Evolutionary conservation across 1,140 invertebrate species (phyloP).

Genomic region (Reticulitermes speratus): DNA sequence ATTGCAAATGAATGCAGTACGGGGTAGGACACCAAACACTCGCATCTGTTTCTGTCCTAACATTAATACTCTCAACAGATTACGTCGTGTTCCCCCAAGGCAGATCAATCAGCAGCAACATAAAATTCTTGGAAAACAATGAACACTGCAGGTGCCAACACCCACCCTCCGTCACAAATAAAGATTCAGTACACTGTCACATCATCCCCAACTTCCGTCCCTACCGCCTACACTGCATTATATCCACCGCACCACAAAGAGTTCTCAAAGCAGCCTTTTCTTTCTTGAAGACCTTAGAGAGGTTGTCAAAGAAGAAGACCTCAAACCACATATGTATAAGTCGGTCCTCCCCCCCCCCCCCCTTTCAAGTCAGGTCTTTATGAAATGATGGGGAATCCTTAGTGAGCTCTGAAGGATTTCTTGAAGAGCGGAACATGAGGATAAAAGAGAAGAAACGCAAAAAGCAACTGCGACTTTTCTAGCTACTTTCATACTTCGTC

Average conservation of each 20-base stretch:
- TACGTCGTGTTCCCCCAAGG: too few relatives aligned
- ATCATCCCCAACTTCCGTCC: not conserved
- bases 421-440: not conserved
- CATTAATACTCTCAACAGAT: too few relatives aligned
- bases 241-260: not conserved
- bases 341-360: not conserved
- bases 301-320: conserved; percentile 10
- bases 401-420: conserved; percentile 4
- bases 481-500: not conserved
- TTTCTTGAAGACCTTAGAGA: not conserved
- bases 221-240: not conserved
- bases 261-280: not conserved
- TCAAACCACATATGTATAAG: conserved; percentile 12
- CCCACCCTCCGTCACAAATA: not conserved
- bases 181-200: not conserved
- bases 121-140: not conserved
- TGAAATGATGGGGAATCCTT: conserved; percentile 10
- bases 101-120: not conserved
- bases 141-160: not conserved
- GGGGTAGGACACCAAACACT: too few relatives aligned
- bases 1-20: too few relatives aligned
- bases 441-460: conserved; percentile 3
- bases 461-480: not conserved
- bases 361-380: not conserved
- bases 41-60: too few relatives aligned